These are phyloP conservation scores for Chaetura pelagica DNA, from an alignment of 2,113 vertebrate genomes.

Conservation along the genomic window DNA sequence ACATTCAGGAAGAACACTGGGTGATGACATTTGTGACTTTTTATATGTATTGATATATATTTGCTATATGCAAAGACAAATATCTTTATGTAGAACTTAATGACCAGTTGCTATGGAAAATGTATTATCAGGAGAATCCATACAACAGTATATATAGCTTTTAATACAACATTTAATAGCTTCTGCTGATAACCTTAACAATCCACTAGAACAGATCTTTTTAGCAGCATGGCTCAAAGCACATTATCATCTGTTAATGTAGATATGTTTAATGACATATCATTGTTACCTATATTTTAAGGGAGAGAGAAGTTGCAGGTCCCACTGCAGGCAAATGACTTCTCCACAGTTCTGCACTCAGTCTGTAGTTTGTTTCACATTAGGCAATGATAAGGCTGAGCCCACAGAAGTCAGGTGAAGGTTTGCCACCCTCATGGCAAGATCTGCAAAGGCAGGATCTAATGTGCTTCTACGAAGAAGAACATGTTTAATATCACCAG, in stretches of 20 bases:
- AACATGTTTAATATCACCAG: background rate
- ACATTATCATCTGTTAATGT: background rate
- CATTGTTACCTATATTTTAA: background rate
- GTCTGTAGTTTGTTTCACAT: background rate
- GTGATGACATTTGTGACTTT: background rate
- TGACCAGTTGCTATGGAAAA: background rate
- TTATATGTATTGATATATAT: background rate
- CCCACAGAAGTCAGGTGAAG: background rate
- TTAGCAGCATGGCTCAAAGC: background rate
- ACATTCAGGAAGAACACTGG: background rate
- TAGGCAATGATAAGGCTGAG: background rate
- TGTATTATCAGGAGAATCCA: background rate
- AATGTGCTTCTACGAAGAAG: background rate
- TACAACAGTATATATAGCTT: no score
- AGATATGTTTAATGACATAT: background rate
- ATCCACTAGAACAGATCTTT: background rate
- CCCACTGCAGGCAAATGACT: background rate
- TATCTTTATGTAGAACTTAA: background rate
- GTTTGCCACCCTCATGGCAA: background rate
- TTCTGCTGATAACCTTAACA: background rate
- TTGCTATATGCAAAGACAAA: background rate
- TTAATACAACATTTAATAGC: accelerated
- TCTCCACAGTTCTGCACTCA: background rate
- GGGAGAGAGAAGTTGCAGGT: background rate
- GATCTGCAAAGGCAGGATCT: background rate